Evolutionary conservation across 2,113 vertebrate species (phyloP).

Genomic region (Lasiurus borealis): DNA sequence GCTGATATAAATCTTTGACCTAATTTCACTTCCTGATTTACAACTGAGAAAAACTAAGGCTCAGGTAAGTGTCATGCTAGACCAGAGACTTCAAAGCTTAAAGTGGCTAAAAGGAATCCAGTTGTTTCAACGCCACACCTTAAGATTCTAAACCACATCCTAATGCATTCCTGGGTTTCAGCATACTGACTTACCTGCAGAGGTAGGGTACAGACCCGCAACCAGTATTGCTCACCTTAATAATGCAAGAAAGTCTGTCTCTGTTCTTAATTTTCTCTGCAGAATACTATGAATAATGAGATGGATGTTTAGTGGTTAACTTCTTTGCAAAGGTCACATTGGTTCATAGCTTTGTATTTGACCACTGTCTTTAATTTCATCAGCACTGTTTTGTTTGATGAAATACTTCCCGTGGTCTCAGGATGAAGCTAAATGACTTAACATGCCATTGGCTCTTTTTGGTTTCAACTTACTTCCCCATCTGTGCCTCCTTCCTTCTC

Average conservation of each 20-base stretch:
- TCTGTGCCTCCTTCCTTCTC: background rate
- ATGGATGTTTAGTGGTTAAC: background rate
- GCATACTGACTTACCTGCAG: background rate
- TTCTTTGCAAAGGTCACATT: background rate
- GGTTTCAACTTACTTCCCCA: background rate
- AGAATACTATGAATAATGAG: background rate
- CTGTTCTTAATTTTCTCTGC: background rate
- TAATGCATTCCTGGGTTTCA: background rate
- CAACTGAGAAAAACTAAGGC: background rate
- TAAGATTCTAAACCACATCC: background rate
- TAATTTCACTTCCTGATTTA: constrained; percentile 25
- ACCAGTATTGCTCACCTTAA: background rate
- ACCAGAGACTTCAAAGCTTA: background rate
- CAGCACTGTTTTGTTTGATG: background rate
- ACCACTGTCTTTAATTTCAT: constrained; percentile 8
- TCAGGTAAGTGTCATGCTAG: background rate
- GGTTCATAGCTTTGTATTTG: background rate
- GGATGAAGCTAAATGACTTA: background rate
- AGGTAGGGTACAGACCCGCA: background rate
- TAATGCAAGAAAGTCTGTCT: background rate
- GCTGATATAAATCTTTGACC: constrained; percentile 15
- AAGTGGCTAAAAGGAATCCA: background rate
- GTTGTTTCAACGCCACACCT: background rate
- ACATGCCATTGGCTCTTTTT: background rate
- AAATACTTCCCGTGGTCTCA: background rate